phyloP scores from a whole-genome alignment of 2,888 invertebrate genomes.

The Megaustenia siamemsis region DNA sequence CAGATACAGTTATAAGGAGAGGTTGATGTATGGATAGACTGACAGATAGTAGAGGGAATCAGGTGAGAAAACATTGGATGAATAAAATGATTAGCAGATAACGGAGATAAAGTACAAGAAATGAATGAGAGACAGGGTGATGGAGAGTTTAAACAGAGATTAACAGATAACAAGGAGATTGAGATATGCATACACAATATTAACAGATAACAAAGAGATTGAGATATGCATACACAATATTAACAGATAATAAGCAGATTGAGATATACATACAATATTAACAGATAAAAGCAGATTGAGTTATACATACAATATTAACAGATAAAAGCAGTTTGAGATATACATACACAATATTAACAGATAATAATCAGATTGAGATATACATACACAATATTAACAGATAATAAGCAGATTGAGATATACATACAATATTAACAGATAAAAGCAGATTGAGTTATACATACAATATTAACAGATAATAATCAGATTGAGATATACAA shows the following conservation, averaged over 20 bases:
- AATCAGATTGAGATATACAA: too few relatives aligned
- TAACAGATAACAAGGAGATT: neutral
- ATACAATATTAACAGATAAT: too few relatives aligned
- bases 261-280: too few relatives aligned
- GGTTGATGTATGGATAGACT: conserved; percentile 7
- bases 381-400: neutral
- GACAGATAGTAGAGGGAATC: conserved; percentile 21
- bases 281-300: too few relatives aligned
- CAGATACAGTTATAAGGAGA: conserved; percentile 23
- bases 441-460: too few relatives aligned
- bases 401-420: neutral
- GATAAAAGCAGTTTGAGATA: too few relatives aligned
- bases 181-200: conserved; percentile 2
- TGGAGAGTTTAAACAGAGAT: neutral
- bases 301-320: too few relatives aligned
- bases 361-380: neutral
- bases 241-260: neutral
- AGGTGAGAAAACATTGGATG: conserved; percentile 27
- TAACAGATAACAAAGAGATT: neutral
- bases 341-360: too few relatives aligned
- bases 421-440: too few relatives aligned
- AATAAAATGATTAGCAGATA: conserved; percentile 29
- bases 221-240: neutral
- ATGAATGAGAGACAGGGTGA: neutral
- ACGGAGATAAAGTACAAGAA: neutral